Percentiles rank a stretch among this genome's conserved stretches.
Conservation (phyloP, 1,140 invertebrate species). For the Brachionus calyciflorus region DNA sequence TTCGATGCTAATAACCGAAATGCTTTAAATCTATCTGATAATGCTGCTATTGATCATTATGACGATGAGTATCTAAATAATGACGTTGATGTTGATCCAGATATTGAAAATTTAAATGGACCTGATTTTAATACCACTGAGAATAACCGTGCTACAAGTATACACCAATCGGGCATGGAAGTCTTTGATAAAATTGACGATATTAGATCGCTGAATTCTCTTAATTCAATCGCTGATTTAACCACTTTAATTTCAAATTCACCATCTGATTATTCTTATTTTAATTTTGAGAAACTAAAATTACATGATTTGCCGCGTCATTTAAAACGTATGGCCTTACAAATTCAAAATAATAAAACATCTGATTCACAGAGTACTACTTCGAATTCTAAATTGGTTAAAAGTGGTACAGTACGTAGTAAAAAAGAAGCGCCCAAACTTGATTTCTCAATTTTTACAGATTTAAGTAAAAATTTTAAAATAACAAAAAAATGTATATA, state of each 20-base stretch:
- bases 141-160: neutral
- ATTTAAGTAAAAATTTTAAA: neutral
- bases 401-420: neutral
- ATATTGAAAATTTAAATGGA: conserved; percentile 13
- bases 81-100: neutral
- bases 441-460: neutral
- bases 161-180: conserved; percentile 36
- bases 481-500: conserved; percentile 18
- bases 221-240: conserved; percentile 32
- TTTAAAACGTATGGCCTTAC: conserved; percentile 34
- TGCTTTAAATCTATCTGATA: neutral
- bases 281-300: conserved; percentile 36
- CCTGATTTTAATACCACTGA: neutral
- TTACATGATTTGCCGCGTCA: conserved; percentile 30
- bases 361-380: neutral
- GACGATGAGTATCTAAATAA: conserved; percentile 27
- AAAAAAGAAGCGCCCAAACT: conserved; percentile 44
- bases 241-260: conserved; percentile 40
- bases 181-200: conserved; percentile 34
- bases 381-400: neutral
- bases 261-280: conserved; percentile 43
- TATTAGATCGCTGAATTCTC: neutral
- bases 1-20: conserved; percentile 32
- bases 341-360: conserved; percentile 19
- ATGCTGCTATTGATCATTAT: neutral